Evolutionary conservation across 2,888 invertebrate genomes (phyloP).

Genomic region (Drosophila nigricruria): DNA sequence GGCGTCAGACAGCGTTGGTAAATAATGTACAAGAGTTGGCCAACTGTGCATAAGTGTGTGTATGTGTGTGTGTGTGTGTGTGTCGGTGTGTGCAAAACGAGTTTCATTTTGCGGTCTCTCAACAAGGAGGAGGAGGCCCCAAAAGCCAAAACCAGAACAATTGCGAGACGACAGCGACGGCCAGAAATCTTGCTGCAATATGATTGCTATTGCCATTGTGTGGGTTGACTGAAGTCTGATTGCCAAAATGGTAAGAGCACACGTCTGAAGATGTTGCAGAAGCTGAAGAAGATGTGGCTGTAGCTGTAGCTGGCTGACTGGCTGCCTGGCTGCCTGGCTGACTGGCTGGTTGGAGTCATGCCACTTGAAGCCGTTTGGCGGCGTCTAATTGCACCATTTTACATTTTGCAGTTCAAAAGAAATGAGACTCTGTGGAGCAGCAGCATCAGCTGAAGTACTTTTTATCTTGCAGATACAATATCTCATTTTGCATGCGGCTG

Average conservation of each 20-base stretch:
- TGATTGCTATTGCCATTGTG: slow-evolving; percentile 61
- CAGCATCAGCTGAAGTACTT: slow-evolving; percentile 50
- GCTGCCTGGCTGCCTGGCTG: neutral
- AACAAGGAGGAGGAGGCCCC: slow-evolving; percentile 48
- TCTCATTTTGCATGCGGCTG: slow-evolving; percentile 63
- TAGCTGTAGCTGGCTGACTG: slow-evolving; percentile 9
- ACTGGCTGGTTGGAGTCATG: slow-evolving; percentile 19
- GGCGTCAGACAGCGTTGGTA: slow-evolving; percentile 58
- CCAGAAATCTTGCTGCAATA: slow-evolving; percentile 72
- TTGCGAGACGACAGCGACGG: slow-evolving; percentile 58
- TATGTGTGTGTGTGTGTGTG: slow-evolving; percentile 23
- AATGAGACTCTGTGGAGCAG: slow-evolving; percentile 47
- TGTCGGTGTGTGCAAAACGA: slow-evolving; percentile 54
- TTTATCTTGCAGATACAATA: slow-evolving; percentile 70
- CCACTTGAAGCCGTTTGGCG: slow-evolving; percentile 66
- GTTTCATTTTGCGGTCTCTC: slow-evolving; percentile 70
- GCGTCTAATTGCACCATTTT: slow-evolving; percentile 75
- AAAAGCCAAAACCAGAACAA: slow-evolving; percentile 75
- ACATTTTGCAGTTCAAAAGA: slow-evolving; percentile 78
- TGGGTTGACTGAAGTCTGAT: slow-evolving; percentile 74
- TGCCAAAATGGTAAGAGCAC: slow-evolving; percentile 72
- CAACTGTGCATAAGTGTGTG: slow-evolving; percentile 32
- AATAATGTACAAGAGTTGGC: slow-evolving; percentile 58
- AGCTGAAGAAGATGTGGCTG: slow-evolving; percentile 28
- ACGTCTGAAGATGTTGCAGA: slow-evolving; percentile 60